Evolutionary conservation across 2,888 invertebrate species (phyloP).

Genomic region (Psylliodes chrysocephalus): DNA sequence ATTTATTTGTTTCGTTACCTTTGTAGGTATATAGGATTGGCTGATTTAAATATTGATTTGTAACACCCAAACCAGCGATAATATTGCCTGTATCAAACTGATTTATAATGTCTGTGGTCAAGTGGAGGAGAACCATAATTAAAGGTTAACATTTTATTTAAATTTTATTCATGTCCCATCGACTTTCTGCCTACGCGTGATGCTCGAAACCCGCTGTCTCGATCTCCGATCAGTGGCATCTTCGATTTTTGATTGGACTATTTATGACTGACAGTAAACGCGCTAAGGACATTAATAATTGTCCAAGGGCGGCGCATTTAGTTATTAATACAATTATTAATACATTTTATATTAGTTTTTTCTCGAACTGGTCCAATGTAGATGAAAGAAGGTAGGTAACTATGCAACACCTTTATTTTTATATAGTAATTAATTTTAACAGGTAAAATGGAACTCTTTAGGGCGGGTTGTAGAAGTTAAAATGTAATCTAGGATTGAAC

Average conservation of each 20-base stretch:
- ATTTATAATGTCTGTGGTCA: slow-evolving; percentile 20
- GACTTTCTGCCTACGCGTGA: not conserved
- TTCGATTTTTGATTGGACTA: slow-evolving; percentile 14
- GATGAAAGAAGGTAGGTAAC: too few species aligned
- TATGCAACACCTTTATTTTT: too few species aligned
- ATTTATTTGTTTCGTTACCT: not conserved
- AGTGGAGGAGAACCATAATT: slow-evolving; percentile 4
- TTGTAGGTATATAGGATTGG: not conserved
- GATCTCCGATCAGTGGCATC: slow-evolving; percentile 10
- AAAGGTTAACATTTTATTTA: slow-evolving; percentile 16
- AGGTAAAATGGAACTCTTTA: too few species aligned
- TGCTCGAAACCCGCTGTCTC: not conserved
- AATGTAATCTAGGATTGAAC: too few species aligned
- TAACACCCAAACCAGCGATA: not conserved
- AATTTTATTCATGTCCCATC: slow-evolving; percentile 3
- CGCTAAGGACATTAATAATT: slow-evolving; percentile 10
- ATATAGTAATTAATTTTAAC: too few species aligned
- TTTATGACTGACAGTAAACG: slow-evolving; percentile 15
- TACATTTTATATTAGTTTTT: too few species aligned
- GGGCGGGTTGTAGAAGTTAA: too few species aligned
- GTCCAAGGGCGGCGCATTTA: not conserved
- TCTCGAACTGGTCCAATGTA: too few species aligned
- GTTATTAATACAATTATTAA: too few species aligned
- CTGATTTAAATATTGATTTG: slow-evolving; percentile 16
- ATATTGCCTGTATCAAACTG: slow-evolving; percentile 12